These are phyloP conservation scores for Sebastes diploproa DNA, from an alignment of 2,797 vertebrate genomes.

Conservation along the genomic window DNA sequence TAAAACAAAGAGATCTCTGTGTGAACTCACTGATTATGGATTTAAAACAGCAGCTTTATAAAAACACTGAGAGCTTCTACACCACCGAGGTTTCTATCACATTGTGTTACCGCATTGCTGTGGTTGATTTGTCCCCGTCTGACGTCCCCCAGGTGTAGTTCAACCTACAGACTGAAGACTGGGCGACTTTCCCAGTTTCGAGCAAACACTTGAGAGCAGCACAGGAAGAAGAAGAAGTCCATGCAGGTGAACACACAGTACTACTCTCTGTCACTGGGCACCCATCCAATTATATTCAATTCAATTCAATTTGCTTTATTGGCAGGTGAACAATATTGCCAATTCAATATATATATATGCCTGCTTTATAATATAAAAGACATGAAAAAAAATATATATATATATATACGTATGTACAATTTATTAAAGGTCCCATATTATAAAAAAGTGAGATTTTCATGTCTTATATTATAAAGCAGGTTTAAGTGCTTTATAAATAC, in stretches of 20 bases:
- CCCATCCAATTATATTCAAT: no score
- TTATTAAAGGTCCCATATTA: no score
- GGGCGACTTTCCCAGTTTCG: conserved; percentile 75
- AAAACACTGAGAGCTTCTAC: background rate
- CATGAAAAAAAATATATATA: no score
- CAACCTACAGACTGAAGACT: conserved; percentile 40
- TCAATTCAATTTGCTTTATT: no score
- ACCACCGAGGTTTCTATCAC: background rate
- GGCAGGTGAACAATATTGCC: no score
- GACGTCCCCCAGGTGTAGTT: conserved; percentile 62
- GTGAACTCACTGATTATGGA: background rate
- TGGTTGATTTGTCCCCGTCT: background rate
- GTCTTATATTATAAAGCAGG: no score
- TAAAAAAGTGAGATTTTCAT: no score
- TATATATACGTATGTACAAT: no score
- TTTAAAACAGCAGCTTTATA: background rate
- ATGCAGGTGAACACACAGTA: conserved; percentile 43
- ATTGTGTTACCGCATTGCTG: conserved; percentile 10
- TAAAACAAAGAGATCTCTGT: conserved; percentile 61
- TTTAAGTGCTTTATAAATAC: no score
- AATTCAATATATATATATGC: no score
- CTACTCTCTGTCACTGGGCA: background rate
- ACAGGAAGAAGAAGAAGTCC: conserved; percentile 65
- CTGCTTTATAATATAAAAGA: no score
- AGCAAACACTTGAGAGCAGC: conserved; percentile 36